Base-by-base conservation (phyloP, 2,888 invertebrate species). In the Aphodius granarius region DNA sequence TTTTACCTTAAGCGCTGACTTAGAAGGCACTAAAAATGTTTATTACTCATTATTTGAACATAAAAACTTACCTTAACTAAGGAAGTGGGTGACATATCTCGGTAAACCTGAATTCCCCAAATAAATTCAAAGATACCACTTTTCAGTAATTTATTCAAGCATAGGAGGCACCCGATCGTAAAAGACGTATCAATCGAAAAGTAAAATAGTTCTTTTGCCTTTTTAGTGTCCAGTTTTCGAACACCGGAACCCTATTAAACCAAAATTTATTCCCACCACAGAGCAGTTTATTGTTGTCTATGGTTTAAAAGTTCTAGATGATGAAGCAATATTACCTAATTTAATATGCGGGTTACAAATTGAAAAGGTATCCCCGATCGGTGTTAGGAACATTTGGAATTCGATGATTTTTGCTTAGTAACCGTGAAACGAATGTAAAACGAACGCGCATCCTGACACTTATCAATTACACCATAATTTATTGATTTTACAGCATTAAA, bases 291-390 rank as follows among this genome's bases (percentile, higher is more conserved):
- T 77, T 77, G 75, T 77, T 73, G 71, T 73, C 73, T 66, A 23
- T 22, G 63, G 77, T 62, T 64, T 64, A 72, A 43, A 13, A 43
- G 43, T 43, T 64, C 72, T 22, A 65, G 66, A 77, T 79, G 79
- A 79, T 78, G 73, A 77, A 76, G 78, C 79, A 78, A 74, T 78
- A 77, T 74, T 78, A 75, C 20, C 76, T 73, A 76, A 74, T 75
- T 75, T 68, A 77, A 78, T 79, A 78, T 79, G 78, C 78, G 76
- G 75, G 76, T 74, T 73, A 75, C 77, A 77, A 79, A 78, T 78
- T 79, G 76, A 79, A 79, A 78, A 79, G 43, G 43, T 43, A 43
- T 43, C 43, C 43, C 43, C 43, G 13, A 43, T 9, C 43, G 3
- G 43, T 3, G 43, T 43, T 3, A 13, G 43, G 1, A 6, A 43